Evolutionary conservation across 2,113 vertebrate genomes (phyloP).

Genomic region (Tragelaphus buxtoni): DNA sequence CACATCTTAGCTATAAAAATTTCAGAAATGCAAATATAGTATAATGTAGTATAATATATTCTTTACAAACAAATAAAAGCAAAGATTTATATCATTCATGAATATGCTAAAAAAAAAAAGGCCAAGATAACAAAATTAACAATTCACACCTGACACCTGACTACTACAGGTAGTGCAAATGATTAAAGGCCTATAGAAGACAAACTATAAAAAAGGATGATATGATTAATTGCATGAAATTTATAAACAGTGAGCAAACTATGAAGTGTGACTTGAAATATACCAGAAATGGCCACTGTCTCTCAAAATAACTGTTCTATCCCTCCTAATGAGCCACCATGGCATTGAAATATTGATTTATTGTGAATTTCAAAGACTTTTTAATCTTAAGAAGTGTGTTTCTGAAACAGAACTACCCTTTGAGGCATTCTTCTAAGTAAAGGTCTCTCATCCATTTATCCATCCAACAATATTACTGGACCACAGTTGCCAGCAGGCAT

Average conservation of each 20-base stretch:
- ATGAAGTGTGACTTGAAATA: background rate
- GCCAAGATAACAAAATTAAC: background rate
- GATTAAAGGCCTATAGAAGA: background rate
- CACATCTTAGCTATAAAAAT: background rate
- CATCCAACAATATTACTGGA: background rate
- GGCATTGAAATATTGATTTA: background rate
- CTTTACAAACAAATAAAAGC: background rate
- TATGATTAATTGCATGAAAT: background rate
- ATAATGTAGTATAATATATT: background rate
- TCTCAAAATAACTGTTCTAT: background rate
- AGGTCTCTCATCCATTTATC: background rate
- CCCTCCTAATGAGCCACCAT: background rate
- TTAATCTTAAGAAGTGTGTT: background rate
- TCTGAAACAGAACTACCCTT: background rate
- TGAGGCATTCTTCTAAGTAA: background rate
- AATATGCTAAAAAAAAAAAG: background rate
- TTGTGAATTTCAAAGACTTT: background rate
- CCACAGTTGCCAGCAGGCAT: too few relatives aligned
- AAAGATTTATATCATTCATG: background rate
- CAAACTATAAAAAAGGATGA: background rate
- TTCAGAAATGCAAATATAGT: background rate
- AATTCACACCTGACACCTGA: background rate
- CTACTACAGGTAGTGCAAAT: background rate
- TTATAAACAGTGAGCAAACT: background rate
- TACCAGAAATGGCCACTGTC: background rate